Percentiles rank a stretch among this genome's conserved stretches.
phyloP scores from a whole-genome alignment of 2,797 vertebrate genomes.

The Limnodromus scolopaceus region DNA sequence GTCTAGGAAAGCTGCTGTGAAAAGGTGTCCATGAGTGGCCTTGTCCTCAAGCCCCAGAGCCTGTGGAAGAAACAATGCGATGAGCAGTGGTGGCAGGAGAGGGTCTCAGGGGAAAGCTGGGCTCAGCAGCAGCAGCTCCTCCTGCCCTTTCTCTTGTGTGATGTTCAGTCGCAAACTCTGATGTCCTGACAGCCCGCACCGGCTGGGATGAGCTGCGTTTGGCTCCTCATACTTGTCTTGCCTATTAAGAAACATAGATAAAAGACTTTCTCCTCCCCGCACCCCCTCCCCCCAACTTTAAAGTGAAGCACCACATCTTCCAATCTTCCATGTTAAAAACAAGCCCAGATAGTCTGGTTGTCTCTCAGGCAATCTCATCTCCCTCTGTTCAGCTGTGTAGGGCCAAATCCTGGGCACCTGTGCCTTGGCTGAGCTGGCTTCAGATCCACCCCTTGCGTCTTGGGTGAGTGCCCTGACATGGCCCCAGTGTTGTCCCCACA shows the following conservation, averaged over 20 bases:
- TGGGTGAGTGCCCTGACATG: background rate
- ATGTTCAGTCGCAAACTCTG: background rate
- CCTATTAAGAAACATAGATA: background rate
- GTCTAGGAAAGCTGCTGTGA: background rate
- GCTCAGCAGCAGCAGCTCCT: rapidly evolving
- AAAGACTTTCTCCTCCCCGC: background rate
- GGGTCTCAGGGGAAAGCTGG: background rate
- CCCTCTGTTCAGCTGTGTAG: background rate
- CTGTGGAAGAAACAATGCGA: rapidly evolving
- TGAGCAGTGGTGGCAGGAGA: background rate
- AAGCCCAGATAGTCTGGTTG: background rate
- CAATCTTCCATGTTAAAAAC: background rate
- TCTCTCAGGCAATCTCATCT: background rate
- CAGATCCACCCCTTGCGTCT: background rate
- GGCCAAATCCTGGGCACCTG: background rate
- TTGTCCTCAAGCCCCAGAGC: background rate
- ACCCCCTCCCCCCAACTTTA: background rate
- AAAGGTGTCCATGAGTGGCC: background rate
- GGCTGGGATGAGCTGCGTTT: background rate
- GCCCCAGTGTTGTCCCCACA: background rate
- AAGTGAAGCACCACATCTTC: background rate
- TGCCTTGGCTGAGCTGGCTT: background rate
- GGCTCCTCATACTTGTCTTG: background rate
- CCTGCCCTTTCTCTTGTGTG: background rate
- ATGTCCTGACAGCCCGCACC: background rate